A percentile compares a stretch with the other conserved stretches of the same genome.
Conservation (phyloP, 2,113 vertebrate genomes). For the Chaenocephalus aceratus region DNA sequence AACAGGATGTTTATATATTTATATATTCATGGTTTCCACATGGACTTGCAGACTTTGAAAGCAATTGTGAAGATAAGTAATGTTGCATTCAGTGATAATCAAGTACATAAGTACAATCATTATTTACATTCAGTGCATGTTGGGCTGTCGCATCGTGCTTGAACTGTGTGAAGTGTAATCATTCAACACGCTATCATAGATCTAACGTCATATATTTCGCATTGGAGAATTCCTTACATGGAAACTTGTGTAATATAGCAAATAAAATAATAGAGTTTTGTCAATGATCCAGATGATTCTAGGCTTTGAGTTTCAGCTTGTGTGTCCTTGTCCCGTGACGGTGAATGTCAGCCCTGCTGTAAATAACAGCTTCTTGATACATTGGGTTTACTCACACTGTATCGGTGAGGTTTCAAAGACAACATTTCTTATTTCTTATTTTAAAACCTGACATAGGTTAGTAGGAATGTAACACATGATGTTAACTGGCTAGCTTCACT, state of each 20-base stretch:
- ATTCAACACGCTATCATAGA: background rate
- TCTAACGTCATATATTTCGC: background rate
- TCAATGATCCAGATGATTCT: background rate
- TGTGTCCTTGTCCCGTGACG: conserved; percentile 5
- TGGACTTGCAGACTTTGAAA: background rate
- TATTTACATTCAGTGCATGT: background rate
- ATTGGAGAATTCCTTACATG: background rate
- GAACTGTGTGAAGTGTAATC: background rate
- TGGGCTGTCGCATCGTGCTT: background rate
- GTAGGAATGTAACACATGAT: background rate
- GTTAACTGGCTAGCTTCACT: background rate
- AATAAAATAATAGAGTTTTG: background rate
- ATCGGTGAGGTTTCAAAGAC: background rate
- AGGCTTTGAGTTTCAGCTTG: background rate
- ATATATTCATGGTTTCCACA: background rate
- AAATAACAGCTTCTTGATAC: background rate
- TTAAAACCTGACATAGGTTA: background rate
- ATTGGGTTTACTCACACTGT: background rate
- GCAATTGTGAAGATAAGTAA: background rate
- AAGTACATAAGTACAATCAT: background rate
- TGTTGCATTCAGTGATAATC: background rate
- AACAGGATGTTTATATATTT: background rate
- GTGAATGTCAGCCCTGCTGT: background rate
- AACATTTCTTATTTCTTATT: background rate
- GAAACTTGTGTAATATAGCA: background rate